Conservation (phyloP, 1,140 invertebrate genomes). For the Scaptomyza hsui region DNA sequence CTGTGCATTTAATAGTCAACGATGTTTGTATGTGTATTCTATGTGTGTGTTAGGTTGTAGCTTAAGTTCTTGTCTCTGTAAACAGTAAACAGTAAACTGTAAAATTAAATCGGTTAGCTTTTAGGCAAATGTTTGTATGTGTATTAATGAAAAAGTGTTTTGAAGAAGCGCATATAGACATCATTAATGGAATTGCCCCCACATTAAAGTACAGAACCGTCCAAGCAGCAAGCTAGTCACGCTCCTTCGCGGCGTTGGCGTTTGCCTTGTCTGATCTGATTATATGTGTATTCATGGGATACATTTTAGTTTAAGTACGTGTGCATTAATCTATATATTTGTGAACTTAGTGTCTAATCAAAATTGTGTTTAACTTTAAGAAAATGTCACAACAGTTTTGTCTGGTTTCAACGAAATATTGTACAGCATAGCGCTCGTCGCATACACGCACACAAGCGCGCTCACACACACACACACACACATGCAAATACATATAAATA, state of each 20-base stretch:
- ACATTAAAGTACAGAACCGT: slow-evolving; percentile 74
- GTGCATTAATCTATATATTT: slow-evolving; percentile 58
- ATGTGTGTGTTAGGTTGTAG: slow-evolving; percentile 68
- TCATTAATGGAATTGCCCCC: slow-evolving; percentile 54
- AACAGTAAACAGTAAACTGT: slow-evolving; percentile 8
- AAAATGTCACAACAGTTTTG: slow-evolving; percentile 65
- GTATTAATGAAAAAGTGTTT: slow-evolving; percentile 3
- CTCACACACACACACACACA: slow-evolving; percentile 19
- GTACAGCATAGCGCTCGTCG: slow-evolving; percentile 37
- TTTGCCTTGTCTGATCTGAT: slow-evolving; percentile 56
- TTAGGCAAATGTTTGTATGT: slow-evolving; percentile 44
- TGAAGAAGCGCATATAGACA: not conserved
- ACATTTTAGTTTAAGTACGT: slow-evolving; percentile 73
- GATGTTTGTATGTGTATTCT: slow-evolving; percentile 47
- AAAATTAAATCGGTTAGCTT: slow-evolving; percentile 54
- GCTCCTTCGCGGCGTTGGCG: slow-evolving; percentile 33
- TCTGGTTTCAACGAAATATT: slow-evolving; percentile 66
- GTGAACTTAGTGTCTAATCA: slow-evolving; percentile 36
- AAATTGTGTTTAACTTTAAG: slow-evolving; percentile 45
- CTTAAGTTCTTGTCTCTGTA: slow-evolving; percentile 56
- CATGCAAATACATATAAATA: not conserved
- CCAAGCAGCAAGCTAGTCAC: slow-evolving; percentile 68
- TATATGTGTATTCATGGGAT: slow-evolving; percentile 53
- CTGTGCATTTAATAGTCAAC: slow-evolving; percentile 65
- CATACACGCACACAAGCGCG: slow-evolving; percentile 16